phyloP scores from a whole-genome alignment of 1,140 invertebrate species.

The Heliconius himera region DNA sequence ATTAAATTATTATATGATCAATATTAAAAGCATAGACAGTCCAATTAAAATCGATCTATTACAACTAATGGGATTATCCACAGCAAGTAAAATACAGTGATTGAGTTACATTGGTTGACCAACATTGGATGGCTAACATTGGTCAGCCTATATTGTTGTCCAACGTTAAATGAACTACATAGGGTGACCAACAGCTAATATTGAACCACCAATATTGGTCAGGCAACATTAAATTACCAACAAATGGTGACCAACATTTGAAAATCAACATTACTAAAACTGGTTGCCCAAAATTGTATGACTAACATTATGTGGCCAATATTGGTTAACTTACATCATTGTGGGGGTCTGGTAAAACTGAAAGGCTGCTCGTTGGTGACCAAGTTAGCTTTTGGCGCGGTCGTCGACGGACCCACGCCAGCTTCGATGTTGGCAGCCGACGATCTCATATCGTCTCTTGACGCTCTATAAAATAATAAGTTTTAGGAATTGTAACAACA shows the following conservation, averaged over 20 bases:
- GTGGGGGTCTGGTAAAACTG: constrained; percentile 85
- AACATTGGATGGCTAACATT: background rate
- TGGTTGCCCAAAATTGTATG: background rate
- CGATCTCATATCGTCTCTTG: constrained; percentile 88
- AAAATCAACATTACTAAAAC: background rate
- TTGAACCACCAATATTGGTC: background rate
- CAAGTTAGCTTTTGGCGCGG: constrained; percentile 84
- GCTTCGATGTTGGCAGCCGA: constrained; percentile 81
- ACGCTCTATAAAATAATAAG: constrained; percentile 82
- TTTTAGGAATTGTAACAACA: too few relatives aligned
- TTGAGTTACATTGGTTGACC: background rate
- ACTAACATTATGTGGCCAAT: background rate
- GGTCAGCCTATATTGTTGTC: background rate
- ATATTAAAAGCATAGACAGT: constrained; percentile 5
- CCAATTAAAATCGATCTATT: background rate
- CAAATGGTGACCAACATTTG: background rate
- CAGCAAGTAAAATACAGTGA: background rate
- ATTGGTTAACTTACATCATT: constrained; percentile 42
- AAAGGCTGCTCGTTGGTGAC: constrained; percentile 90
- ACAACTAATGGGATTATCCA: constrained; percentile 1
- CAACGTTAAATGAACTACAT: background rate
- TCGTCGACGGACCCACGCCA: constrained; percentile 56
- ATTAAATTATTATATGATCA: background rate
- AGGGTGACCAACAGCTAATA: background rate
- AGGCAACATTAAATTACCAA: background rate